A percentile compares a stretch with the other conserved stretches of the same genome.
These are phyloP conservation scores for Stomorhina lunata DNA, from an alignment of 2,888 invertebrate genomes.

Conservation along the genomic window DNA sequence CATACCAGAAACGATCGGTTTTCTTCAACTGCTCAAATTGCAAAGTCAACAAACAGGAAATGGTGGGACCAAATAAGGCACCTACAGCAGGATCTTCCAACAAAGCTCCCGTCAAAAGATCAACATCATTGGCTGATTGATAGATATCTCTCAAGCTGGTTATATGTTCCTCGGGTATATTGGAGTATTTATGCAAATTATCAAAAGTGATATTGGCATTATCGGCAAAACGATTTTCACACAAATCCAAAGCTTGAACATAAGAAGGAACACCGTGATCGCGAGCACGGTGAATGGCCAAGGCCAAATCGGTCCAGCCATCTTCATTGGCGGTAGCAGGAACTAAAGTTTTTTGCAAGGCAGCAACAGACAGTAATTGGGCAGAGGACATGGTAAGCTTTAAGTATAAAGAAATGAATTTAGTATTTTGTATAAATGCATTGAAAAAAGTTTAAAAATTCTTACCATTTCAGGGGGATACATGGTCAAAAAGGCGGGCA, in stretches of 20 bases:
- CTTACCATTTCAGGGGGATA: slow-evolving; percentile 85
- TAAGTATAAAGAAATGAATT: background rate
- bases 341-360: slow-evolving; percentile 80
- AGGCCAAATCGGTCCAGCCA: slow-evolving; percentile 81
- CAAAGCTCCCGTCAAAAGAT: slow-evolving; percentile 90
- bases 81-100: slow-evolving; percentile 90
- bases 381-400: slow-evolving; percentile 82
- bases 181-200: slow-evolving; percentile 70
- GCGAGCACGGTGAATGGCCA: slow-evolving; percentile 84
- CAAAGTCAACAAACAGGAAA: slow-evolving; percentile 90
- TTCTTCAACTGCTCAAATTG: slow-evolving; percentile 91
- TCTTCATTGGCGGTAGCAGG: slow-evolving; percentile 79
- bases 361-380: slow-evolving; percentile 84
- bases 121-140: slow-evolving; percentile 88
- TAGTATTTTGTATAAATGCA: background rate
- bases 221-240: slow-evolving; percentile 77
- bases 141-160: slow-evolving; percentile 86
- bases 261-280: slow-evolving; percentile 92
- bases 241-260: slow-evolving; percentile 84
- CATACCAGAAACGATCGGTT: slow-evolving; percentile 97
- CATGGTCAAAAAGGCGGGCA: slow-evolving; percentile 88
- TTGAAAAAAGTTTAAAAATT: background rate
- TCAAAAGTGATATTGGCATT: slow-evolving; percentile 75
- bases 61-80: slow-evolving; percentile 91
- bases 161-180: slow-evolving; percentile 81